A percentile compares a stretch with the other conserved stretches of the same genome.
Conservation (phyloP, 2,797 vertebrate genomes). For the Alauda arvensis region DNA sequence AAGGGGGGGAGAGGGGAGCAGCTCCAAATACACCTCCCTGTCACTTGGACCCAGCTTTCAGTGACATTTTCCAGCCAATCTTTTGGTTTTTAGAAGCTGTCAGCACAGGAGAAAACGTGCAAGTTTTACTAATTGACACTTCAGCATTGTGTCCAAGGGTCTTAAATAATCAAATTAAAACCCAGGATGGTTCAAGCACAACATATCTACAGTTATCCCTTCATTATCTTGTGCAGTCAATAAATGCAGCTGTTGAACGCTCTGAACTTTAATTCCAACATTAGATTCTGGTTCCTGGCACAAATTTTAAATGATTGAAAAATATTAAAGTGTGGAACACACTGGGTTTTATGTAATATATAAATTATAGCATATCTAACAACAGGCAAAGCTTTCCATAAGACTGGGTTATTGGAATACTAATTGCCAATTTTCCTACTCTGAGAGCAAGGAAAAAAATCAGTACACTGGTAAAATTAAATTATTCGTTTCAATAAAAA, state of each 20-base stretch:
- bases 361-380: neutral
- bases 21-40: neutral
- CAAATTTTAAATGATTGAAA: slow-evolving; percentile 30
- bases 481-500: neutral
- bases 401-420: neutral
- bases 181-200: slow-evolving; percentile 18
- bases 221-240: neutral
- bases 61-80: slow-evolving; percentile 1
- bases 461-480: neutral
- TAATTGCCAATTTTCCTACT: slow-evolving; percentile 14
- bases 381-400: neutral
- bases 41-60: neutral
- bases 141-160: neutral
- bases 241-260: neutral
- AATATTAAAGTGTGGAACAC: slow-evolving; percentile 13
- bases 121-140: neutral
- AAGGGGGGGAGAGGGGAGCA: neutral
- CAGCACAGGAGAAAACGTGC: neutral
- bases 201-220: neutral
- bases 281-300: slow-evolving; percentile 14
- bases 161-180: slow-evolving; percentile 26
- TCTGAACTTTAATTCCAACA: neutral
- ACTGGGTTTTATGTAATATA: neutral
- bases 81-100: neutral
- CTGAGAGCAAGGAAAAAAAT: neutral